These are phyloP conservation scores for Andricus curvator DNA, from an alignment of 2,888 invertebrate genomes.

Conservation along the genomic window DNA sequence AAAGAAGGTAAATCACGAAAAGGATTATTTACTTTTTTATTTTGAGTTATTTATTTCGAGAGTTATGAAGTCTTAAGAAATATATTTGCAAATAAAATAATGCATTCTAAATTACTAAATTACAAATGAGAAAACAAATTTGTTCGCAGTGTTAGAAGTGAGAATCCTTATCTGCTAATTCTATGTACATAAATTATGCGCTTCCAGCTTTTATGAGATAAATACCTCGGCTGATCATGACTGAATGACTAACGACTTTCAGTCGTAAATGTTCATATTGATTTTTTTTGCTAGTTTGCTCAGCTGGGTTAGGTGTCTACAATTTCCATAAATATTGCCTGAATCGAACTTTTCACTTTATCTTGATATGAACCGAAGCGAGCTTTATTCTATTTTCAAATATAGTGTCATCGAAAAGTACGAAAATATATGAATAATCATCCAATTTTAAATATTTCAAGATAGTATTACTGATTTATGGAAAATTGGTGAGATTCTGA, in stretches of 20 bases:
- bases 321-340: background rate
- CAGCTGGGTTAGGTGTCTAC: background rate
- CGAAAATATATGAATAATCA: background rate
- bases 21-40: too few relatives aligned
- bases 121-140: background rate
- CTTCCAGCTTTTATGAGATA: background rate
- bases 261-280: slow-evolving; percentile 2
- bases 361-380: background rate
- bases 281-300: background rate
- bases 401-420: background rate
- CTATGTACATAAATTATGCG: background rate
- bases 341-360: background rate
- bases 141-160: background rate
- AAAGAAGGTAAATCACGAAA: too few relatives aligned
- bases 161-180: background rate
- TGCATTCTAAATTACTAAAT: background rate
- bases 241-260: background rate
- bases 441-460: background rate
- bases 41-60: background rate
- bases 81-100: background rate
- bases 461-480: too few relatives aligned
- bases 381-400: background rate
- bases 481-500: too few relatives aligned
- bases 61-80: background rate
- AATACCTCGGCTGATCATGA: background rate